Percentiles rank a stretch among this genome's conserved stretches.
Conservation (phyloP, 2,113 vertebrate genomes). For the Mobula hypostoma region DNA sequence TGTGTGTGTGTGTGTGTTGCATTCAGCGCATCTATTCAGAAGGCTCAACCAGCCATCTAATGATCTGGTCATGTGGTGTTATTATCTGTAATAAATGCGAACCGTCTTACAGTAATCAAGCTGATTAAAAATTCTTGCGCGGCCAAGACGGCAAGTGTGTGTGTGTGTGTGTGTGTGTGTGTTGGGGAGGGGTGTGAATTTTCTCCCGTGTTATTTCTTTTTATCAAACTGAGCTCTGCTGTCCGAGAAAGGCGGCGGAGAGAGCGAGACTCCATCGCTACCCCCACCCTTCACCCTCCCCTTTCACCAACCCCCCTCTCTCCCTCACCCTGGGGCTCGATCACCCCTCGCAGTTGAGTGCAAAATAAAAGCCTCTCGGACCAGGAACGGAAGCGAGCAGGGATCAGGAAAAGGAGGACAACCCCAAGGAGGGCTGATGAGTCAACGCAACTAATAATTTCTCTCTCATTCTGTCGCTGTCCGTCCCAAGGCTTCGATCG, state of each 20-base stretch:
- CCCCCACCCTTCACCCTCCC: constrained; percentile 40
- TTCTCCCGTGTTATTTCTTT: not conserved
- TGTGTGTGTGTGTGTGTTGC: not conserved
- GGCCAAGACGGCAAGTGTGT: not conserved
- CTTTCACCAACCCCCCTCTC: constrained; percentile 43
- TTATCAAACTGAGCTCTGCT: not conserved
- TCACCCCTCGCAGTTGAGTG: not conserved
- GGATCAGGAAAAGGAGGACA: constrained; percentile 1
- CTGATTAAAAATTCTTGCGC: constrained; percentile 39
- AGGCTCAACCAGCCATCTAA: constrained; percentile 20
- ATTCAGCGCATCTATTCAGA: not conserved
- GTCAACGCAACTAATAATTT: constrained; percentile 31
- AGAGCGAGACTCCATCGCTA: constrained; percentile 31
- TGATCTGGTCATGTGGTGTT: constrained; percentile 41
- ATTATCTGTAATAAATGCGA: constrained; percentile 44
- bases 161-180: not conserved
- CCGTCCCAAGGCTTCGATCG: not conserved
- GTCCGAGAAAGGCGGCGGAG: not conserved
- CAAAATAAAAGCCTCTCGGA: not conserved
- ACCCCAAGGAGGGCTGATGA: constrained; percentile 22
- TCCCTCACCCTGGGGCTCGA: constrained; percentile 40
- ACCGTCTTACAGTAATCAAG: constrained; percentile 41
- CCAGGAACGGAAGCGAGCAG: constrained; percentile 31
- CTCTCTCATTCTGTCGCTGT: constrained; percentile 25
- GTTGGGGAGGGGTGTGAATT: not conserved